phyloP scores from a whole-genome alignment of 2,797 vertebrate genomes.

The Lerista edwardsae region DNA sequence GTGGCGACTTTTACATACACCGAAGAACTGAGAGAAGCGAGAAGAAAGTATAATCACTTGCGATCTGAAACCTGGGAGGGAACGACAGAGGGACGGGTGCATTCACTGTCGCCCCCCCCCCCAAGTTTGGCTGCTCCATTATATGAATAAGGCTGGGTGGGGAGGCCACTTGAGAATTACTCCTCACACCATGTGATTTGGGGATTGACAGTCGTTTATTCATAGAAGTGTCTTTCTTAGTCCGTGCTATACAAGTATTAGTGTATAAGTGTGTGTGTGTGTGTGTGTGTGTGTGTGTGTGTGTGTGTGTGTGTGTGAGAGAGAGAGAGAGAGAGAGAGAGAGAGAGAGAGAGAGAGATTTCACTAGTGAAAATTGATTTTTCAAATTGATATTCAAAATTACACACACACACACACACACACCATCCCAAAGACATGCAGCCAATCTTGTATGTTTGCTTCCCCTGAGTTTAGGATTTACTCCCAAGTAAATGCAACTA shows the following conservation, averaged over 20 bases:
- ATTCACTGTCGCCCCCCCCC: not conserved
- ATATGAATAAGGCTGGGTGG: not conserved
- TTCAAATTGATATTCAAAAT: too few species aligned
- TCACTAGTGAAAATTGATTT: too few species aligned
- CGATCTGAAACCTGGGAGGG: not conserved
- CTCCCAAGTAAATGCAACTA: not conserved
- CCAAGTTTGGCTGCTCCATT: not conserved
- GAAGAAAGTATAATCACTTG: not conserved
- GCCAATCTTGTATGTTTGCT: not conserved
- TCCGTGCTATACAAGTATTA: too few species aligned
- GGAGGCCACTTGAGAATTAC: not conserved
- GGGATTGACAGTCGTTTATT: not conserved
- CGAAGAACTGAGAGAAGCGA: not conserved
- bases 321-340: too few species aligned
- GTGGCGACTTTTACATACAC: not conserved
- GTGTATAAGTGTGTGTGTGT: too few species aligned
- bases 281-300: too few species aligned
- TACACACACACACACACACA: not conserved
- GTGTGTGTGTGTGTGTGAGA: too few species aligned
- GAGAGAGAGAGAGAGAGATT: too few species aligned
- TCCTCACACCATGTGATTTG: not conserved
- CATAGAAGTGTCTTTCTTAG: not conserved
- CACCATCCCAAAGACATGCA: too few species aligned
- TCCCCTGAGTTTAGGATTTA: not conserved
- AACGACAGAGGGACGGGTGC: fast-evolving